Evolutionary conservation across 2,888 invertebrate species (phyloP).

Genomic region (Meiosimyza decipiens): DNA sequence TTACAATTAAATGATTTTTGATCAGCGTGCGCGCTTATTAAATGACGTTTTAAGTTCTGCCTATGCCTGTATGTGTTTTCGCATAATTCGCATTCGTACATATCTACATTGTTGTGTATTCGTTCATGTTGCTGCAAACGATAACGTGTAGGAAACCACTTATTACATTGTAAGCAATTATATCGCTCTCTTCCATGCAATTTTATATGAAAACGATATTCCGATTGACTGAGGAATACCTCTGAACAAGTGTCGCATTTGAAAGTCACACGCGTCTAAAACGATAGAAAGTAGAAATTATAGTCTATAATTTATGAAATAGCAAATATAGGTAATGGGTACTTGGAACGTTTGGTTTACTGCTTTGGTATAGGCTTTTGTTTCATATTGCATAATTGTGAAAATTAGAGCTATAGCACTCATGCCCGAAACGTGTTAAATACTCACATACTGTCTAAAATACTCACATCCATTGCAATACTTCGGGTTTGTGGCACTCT

Average conservation of each 20-base stretch:
- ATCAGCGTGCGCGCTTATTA: slow-evolving; percentile 41
- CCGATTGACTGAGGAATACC: slow-evolving; percentile 11
- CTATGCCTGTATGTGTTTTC: slow-evolving; percentile 23
- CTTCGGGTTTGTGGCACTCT: too few species aligned
- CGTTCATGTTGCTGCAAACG: slow-evolving; percentile 45
- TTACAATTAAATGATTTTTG: slow-evolving; percentile 41
- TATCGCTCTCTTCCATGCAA: slow-evolving; percentile 45
- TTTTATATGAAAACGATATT: slow-evolving; percentile 45
- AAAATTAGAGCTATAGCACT: too few species aligned
- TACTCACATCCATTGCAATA: too few species aligned
- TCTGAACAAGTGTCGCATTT: slow-evolving; percentile 27
- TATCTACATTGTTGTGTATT: slow-evolving; percentile 39
- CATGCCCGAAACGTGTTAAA: too few species aligned
- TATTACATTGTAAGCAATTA: slow-evolving; percentile 47
- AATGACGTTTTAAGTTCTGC: slow-evolving; percentile 48
- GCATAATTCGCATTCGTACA: slow-evolving; percentile 44
- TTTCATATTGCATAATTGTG: too few species aligned
- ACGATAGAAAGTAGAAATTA: not conserved
- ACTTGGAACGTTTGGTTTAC: too few species aligned
- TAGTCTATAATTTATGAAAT: too few species aligned
- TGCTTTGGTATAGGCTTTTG: too few species aligned
- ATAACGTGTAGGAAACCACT: slow-evolving; percentile 45
- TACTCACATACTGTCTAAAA: too few species aligned
- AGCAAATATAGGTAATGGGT: too few species aligned
- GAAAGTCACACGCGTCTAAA: slow-evolving; percentile 9